Evolutionary conservation across 2,113 vertebrate species (phyloP).

Genomic region (Amblyopsis rosae): DNA sequence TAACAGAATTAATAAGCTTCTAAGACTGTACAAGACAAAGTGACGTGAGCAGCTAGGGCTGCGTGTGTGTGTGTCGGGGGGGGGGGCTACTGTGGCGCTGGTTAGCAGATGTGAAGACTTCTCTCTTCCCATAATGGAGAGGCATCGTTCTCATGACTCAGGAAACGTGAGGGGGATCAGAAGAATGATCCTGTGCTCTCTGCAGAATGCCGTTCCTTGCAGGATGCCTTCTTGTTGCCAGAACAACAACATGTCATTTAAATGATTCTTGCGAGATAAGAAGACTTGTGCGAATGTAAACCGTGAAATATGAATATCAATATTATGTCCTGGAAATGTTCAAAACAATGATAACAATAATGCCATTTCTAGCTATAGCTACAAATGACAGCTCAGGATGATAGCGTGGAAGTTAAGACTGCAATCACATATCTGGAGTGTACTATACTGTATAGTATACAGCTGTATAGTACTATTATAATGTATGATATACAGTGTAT

Average conservation of each 20-base stretch:
- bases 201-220: constrained; percentile 25
- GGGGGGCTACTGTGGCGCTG: background rate
- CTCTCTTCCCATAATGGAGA: constrained; percentile 51
- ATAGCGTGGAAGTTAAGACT: background rate
- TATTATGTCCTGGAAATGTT: background rate
- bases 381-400: background rate
- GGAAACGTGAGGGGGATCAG: constrained; percentile 56
- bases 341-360: background rate
- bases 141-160: constrained; percentile 47
- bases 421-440: background rate
- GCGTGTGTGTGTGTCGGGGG: background rate
- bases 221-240: constrained; percentile 16
- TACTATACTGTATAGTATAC: too few relatives aligned
- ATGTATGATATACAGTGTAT: too few relatives aligned
- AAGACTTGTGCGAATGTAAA: background rate
- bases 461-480: too few relatives aligned
- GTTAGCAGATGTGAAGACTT: constrained; percentile 26
- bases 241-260: constrained; percentile 13
- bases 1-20: constrained; percentile 60
- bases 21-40: constrained; percentile 55
- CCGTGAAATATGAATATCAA: too few relatives aligned
- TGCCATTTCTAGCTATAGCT: background rate
- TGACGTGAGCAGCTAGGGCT: constrained; percentile 12
- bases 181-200: constrained; percentile 49
- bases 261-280: background rate